Evolutionary conservation across 2,888 invertebrate genomes (phyloP).

Genomic region (Rhagophthalmus giganteus): DNA sequence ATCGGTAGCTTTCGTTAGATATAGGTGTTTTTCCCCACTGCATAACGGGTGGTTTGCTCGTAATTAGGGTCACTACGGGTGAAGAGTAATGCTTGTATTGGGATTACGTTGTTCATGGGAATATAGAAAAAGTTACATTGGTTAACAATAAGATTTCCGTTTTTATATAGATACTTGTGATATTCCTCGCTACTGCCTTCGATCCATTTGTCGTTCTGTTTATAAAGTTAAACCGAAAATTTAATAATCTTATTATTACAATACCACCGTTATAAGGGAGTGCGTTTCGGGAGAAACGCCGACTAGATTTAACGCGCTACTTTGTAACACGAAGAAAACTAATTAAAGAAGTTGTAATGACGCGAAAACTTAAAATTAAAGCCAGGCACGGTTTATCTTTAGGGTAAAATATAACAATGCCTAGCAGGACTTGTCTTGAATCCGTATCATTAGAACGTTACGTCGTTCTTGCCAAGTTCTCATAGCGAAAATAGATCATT

Average conservation of each 20-base stretch:
- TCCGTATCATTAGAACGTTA: background rate
- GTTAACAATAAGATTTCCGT: too few relatives aligned
- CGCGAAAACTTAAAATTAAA: slow-evolving; percentile 6
- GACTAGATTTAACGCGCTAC: background rate
- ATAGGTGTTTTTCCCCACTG: slow-evolving; percentile 15
- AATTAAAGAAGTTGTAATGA: slow-evolving; percentile 13
- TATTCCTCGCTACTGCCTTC: too few relatives aligned
- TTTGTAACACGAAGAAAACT: slow-evolving; percentile 3
- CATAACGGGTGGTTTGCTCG: slow-evolving; percentile 13
- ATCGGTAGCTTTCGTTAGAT: slow-evolving; percentile 6
- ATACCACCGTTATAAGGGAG: background rate
- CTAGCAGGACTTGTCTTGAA: background rate
- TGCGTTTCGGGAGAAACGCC: background rate
- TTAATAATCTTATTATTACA: background rate
- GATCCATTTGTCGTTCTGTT: too few relatives aligned
- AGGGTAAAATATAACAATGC: slow-evolving; percentile 18
- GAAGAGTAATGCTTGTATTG: slow-evolving; percentile 13
- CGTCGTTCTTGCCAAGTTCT: background rate
- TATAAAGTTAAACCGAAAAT: too few relatives aligned
- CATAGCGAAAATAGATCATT: background rate
- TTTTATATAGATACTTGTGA: background rate
- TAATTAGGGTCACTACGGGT: slow-evolving; percentile 23
- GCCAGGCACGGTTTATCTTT: slow-evolving; percentile 13
- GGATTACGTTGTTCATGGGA: slow-evolving; percentile 6
- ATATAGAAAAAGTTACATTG: slow-evolving; percentile 8